Conservation (phyloP, 2,888 invertebrate species). For the Cephus runcator region DNA sequence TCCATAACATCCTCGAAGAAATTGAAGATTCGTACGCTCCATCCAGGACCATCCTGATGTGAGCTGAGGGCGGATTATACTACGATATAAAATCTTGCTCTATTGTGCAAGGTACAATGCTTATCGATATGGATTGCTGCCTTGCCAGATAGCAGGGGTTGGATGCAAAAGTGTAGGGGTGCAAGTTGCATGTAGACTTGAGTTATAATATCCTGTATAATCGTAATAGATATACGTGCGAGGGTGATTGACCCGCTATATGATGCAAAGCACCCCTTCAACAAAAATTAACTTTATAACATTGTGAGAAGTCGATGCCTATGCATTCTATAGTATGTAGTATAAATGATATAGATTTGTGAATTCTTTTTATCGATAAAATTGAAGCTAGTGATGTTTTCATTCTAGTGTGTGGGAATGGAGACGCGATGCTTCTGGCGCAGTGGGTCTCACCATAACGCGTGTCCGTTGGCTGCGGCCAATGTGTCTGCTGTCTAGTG, state of each 20-base stretch:
- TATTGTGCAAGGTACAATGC: constrained; percentile 42
- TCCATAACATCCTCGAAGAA: not conserved
- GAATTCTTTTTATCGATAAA: not conserved
- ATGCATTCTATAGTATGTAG: not conserved
- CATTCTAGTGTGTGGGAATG: not conserved
- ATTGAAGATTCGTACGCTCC: not conserved
- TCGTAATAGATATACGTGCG: not conserved
- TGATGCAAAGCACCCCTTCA: not conserved
- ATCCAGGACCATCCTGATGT: not conserved
- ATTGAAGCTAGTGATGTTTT: not conserved
- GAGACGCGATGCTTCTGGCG: constrained; percentile 10
- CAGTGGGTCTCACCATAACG: constrained; percentile 16
- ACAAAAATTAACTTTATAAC: not conserved
- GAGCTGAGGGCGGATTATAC: not conserved
- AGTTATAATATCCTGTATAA: not conserved
- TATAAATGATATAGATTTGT: not conserved
- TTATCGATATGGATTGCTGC: constrained; percentile 44
- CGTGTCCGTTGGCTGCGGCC: constrained; percentile 17
- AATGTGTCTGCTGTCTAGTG: constrained; percentile 1
- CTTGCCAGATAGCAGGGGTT: constrained; percentile 20
- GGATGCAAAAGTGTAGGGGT: constrained; percentile 15
- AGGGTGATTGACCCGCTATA: not conserved
- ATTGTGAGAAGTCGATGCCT: not conserved
- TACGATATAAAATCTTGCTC: constrained; percentile 41
- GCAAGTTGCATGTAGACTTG: not conserved